phyloP scores from a whole-genome alignment of 1,140 invertebrate genomes.

The Radopholus similis region DNA sequence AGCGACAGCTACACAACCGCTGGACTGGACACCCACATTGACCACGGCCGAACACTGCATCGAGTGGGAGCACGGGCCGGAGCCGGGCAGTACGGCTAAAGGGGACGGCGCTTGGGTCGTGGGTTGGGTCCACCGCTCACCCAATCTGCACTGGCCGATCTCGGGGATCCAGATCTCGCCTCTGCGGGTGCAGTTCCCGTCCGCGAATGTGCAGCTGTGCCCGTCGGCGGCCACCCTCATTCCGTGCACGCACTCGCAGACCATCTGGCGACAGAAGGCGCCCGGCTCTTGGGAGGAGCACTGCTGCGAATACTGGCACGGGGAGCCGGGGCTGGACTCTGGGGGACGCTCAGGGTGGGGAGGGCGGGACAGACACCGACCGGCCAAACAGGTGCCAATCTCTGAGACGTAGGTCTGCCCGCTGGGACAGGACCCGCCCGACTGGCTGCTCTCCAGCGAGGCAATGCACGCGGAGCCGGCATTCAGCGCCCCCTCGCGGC shows the following conservation, averaged over 20 bases:
- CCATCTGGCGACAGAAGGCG: slow-evolving; percentile 47
- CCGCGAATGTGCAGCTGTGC: slow-evolving; percentile 47
- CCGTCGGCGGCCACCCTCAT: slow-evolving; percentile 44
- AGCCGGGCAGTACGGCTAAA: slow-evolving; percentile 53
- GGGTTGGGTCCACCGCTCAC: slow-evolving; percentile 15
- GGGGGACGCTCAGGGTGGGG: background rate
- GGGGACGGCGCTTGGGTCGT: background rate
- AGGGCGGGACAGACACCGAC: slow-evolving; percentile 16
- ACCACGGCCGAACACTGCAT: slow-evolving; percentile 58
- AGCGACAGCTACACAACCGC: background rate
- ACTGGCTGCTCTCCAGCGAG: slow-evolving; percentile 8
- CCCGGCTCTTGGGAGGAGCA: slow-evolving; percentile 46
- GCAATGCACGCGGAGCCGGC: slow-evolving; percentile 57
- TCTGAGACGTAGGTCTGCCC: slow-evolving; percentile 48
- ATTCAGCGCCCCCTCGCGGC: slow-evolving; percentile 53
- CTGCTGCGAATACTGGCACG: slow-evolving; percentile 59
- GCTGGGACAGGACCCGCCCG: slow-evolving; percentile 39
- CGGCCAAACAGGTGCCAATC: slow-evolving; percentile 54
- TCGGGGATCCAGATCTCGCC: slow-evolving; percentile 57
- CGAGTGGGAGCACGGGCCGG: slow-evolving; percentile 48
- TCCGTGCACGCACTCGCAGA: slow-evolving; percentile 54
- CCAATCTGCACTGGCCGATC: slow-evolving; percentile 57
- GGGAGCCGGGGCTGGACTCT: slow-evolving; percentile 49
- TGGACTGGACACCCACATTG: background rate
- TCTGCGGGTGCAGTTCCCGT: slow-evolving; percentile 45